Conservation (phyloP, 2,888 invertebrate species). For the Lasioglossum vierecki region DNA sequence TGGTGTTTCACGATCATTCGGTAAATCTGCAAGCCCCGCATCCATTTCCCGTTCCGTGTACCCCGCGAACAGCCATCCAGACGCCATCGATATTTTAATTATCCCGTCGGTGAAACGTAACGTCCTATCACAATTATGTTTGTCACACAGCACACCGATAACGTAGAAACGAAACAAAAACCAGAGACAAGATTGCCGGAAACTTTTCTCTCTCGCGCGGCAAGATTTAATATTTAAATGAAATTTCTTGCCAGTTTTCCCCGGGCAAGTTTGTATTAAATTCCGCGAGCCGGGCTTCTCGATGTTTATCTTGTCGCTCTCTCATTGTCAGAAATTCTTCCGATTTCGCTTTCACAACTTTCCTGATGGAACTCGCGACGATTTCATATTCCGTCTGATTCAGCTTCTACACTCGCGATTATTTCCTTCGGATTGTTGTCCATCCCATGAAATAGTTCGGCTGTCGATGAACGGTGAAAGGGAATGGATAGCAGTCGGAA, state of each 20-base stretch:
- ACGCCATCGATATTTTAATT: constrained; percentile 50
- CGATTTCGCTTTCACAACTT: constrained; percentile 30
- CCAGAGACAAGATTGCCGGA: background rate
- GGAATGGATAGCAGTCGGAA: background rate
- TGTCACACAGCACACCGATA: background rate
- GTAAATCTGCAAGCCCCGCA: constrained; percentile 53
- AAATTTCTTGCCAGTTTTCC: constrained; percentile 14
- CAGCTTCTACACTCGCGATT: background rate
- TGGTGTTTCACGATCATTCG: constrained; percentile 60
- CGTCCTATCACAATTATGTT: background rate
- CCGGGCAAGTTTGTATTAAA: constrained; percentile 23
- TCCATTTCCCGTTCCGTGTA: constrained; percentile 25
- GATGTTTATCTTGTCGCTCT: constrained; percentile 33
- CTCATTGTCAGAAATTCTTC: background rate
- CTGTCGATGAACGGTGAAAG: background rate
- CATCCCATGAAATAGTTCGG: background rate
- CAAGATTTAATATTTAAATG: constrained; percentile 32
- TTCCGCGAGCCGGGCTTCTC: background rate
- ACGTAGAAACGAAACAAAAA: background rate
- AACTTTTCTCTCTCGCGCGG: constrained; percentile 10
- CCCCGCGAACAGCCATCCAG: constrained; percentile 17
- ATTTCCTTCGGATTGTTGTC: background rate
- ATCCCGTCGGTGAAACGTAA: background rate
- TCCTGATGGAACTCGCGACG: background rate
- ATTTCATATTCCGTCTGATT: background rate